Evolutionary conservation across 2,797 vertebrate genomes (phyloP).

Genomic region (Mus spretus): DNA sequence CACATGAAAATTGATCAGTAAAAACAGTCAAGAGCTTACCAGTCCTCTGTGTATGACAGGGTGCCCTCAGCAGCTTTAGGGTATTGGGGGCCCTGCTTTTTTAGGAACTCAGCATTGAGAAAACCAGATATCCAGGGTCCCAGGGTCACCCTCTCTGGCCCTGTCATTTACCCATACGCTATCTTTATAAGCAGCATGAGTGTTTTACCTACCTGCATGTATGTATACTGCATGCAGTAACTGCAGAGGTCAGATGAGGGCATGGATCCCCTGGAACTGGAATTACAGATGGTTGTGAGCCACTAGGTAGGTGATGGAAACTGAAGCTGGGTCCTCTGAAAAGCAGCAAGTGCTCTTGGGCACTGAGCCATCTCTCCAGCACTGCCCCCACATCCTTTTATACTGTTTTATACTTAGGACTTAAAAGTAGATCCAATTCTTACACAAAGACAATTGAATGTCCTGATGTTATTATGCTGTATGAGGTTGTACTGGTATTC

Average conservation of each 20-base stretch:
- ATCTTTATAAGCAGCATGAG: not conserved
- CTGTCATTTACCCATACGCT: not conserved
- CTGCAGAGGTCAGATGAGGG: not conserved
- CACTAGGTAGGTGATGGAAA: not conserved
- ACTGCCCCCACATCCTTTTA: not conserved
- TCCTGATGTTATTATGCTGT: not conserved
- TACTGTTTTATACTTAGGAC: not conserved
- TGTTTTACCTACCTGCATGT: not conserved
- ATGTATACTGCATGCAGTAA: too few relatives aligned
- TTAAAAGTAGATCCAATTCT: constrained; percentile 43
- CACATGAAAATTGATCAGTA: not conserved
- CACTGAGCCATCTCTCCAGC: not conserved
- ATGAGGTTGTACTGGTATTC: not conserved
- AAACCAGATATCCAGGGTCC: not conserved
- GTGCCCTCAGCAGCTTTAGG: not conserved
- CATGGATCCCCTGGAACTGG: not conserved
- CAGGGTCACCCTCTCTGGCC: not conserved
- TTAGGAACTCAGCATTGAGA: not conserved
- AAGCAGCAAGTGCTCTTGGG: not conserved
- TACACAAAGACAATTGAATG: not conserved
- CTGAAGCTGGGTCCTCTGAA: not conserved
- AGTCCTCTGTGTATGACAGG: not conserved
- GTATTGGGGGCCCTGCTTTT: not conserved
- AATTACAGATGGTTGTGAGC: not conserved
- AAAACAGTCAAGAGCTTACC: not conserved